Evolutionary conservation across 2,113 vertebrate species (phyloP).

Genomic region (Leptobrachium ailaonicum): DNA sequence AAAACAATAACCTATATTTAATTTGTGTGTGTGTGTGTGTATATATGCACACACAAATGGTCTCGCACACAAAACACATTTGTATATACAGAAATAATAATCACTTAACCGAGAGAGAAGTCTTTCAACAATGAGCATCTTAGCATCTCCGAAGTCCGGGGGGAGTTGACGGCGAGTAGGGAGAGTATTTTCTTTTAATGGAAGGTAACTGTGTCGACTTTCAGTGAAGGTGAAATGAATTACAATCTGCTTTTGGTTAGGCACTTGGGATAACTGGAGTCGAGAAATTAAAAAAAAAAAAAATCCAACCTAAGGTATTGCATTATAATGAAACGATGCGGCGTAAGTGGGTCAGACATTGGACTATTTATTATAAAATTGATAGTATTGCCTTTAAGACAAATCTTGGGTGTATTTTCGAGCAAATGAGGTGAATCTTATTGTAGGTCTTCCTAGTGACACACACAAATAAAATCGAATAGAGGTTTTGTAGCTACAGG

Average conservation of each 20-base stretch:
- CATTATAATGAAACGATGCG: slow-evolving; percentile 7
- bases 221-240: slow-evolving; percentile 43
- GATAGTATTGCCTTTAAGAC: background rate
- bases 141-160: slow-evolving; percentile 13
- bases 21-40: background rate
- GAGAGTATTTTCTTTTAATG: slow-evolving; percentile 34
- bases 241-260: slow-evolving; percentile 25
- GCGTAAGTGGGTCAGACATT: slow-evolving; percentile 13
- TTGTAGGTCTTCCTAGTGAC: too few relatives aligned
- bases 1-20: too few relatives aligned
- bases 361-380: background rate
- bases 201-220: slow-evolving; percentile 37
- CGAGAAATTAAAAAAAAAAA: slow-evolving; percentile 19
- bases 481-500: too few relatives aligned
- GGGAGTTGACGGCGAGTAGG: slow-evolving; percentile 29
- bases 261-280: slow-evolving; percentile 19
- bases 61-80: too few relatives aligned
- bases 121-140: background rate
- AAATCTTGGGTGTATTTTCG: too few relatives aligned
- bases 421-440: too few relatives aligned
- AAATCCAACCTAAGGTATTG: slow-evolving; percentile 15
- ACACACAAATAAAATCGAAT: too few relatives aligned
- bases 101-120: slow-evolving; percentile 12
- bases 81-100: background rate
- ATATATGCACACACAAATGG: too few relatives aligned